Evolutionary conservation across 64 coral and sea anemone species (phyloP).

Genomic region (Trachythela sp.): DNA sequence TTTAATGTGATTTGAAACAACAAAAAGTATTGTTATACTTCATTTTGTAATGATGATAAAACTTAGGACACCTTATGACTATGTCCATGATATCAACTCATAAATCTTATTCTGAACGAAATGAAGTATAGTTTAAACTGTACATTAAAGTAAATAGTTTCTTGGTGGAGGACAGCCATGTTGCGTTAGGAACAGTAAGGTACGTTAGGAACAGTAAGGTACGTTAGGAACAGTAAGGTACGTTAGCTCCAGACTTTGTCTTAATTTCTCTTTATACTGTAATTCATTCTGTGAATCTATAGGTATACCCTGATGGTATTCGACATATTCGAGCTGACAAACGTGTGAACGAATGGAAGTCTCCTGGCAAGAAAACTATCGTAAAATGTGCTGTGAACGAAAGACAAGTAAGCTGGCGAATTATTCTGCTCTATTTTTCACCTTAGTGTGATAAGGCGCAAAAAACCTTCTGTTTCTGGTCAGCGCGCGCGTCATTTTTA

Average conservation of each 20-base stretch:
- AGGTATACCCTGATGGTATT: slow-evolving; percentile 97
- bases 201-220: too few relatives aligned
- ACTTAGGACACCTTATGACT: slow-evolving; percentile 25
- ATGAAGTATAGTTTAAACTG: not conserved
- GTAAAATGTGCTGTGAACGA: slow-evolving; percentile 98
- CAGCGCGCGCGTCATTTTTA: too few relatives aligned
- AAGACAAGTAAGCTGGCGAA: slow-evolving; percentile 62
- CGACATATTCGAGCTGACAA: slow-evolving; percentile 94
- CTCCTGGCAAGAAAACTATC: slow-evolving; percentile 94
- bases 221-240: too few relatives aligned
- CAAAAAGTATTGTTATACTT: too few relatives aligned
- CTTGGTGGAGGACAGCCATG: too few relatives aligned
- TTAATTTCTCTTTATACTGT: not conserved
- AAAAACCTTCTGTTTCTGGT: too few relatives aligned
- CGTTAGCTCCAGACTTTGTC: too few relatives aligned
- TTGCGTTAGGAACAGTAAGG: too few relatives aligned
- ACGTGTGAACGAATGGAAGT: slow-evolving; percentile 98
- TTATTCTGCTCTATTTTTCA: too few relatives aligned
- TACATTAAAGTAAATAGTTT: not conserved
- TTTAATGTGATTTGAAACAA: too few relatives aligned
- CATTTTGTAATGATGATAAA: slow-evolving; percentile 25
- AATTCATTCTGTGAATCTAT: too few relatives aligned
- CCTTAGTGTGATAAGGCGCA: too few relatives aligned
- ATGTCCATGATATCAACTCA: not conserved
- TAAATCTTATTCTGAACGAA: not conserved